A percentile compares a stretch with the other conserved stretches of the same genome.
Conservation (phyloP, 2,888 invertebrate species). For the Drosophila lutescens region DNA sequence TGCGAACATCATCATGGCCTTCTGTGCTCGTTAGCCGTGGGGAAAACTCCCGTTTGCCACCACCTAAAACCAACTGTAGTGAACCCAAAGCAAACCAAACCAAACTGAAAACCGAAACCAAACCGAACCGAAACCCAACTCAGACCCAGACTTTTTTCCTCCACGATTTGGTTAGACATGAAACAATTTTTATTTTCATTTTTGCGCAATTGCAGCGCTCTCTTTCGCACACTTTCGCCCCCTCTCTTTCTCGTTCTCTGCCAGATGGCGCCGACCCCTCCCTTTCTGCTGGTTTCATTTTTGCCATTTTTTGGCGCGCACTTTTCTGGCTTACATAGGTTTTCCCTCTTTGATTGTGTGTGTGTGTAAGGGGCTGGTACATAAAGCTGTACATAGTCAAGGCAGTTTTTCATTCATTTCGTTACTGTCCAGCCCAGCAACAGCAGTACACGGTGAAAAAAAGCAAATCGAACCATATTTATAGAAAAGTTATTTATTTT, state of each 20-base stretch:
- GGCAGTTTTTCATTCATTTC: slow-evolving; percentile 71
- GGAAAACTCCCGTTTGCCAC: slow-evolving; percentile 35
- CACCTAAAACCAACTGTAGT: slow-evolving; percentile 18
- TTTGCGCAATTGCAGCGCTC: slow-evolving; percentile 39
- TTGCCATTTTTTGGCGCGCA: slow-evolving; percentile 44
- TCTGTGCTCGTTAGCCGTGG: slow-evolving; percentile 46
- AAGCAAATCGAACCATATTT: too few species aligned
- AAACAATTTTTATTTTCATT: slow-evolving; percentile 63
- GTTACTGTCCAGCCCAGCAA: slow-evolving; percentile 73
- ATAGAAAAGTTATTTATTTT: too few species aligned
- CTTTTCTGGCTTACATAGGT: slow-evolving; percentile 44
- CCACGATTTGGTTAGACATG: slow-evolving; percentile 68
- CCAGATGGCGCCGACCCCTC: slow-evolving; percentile 61
- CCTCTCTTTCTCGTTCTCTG: slow-evolving; percentile 31
- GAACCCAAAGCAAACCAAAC: slow-evolving; percentile 9
- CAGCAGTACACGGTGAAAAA: slow-evolving; percentile 6
- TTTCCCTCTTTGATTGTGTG: slow-evolving; percentile 17
- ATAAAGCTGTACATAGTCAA: slow-evolving; percentile 19
- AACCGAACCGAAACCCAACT: slow-evolving; percentile 46
- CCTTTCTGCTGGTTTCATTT: slow-evolving; percentile 27
- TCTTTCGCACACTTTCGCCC: background rate
- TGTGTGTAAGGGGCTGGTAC: slow-evolving; percentile 19
- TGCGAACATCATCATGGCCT: slow-evolving; percentile 42
- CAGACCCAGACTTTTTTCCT: slow-evolving; percentile 24
- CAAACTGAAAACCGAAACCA: slow-evolving; percentile 30